phyloP scores from a whole-genome alignment of 2,797 vertebrate genomes.

The Ceyx erithaca region DNA sequence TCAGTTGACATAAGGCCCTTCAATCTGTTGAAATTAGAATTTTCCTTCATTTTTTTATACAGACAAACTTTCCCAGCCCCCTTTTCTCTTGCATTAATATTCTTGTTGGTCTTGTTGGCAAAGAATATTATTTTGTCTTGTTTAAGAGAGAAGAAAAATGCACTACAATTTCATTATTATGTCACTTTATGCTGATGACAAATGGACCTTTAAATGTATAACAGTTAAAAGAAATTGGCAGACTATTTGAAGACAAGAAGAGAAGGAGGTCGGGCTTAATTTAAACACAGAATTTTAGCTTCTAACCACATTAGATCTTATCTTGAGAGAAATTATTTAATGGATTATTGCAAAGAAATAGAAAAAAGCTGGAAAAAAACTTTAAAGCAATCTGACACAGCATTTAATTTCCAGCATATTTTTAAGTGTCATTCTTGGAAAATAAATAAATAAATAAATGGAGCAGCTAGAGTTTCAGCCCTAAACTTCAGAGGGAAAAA shows the following conservation, averaged over 20 bases:
- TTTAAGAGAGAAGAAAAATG: background rate
- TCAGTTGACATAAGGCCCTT: background rate
- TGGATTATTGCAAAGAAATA: background rate
- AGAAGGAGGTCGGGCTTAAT: slow-evolving; percentile 13
- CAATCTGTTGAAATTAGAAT: background rate
- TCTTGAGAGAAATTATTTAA: slow-evolving; percentile 33
- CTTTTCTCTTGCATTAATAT: background rate
- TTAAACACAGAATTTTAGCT: slow-evolving; percentile 17
- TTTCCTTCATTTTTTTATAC: background rate
- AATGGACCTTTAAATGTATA: slow-evolving; percentile 22
- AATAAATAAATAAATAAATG: background rate
- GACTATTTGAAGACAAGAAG: slow-evolving; percentile 23
- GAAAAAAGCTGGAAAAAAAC: slow-evolving; percentile 9
- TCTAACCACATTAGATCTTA: slow-evolving; percentile 11
- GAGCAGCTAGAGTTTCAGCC: background rate
- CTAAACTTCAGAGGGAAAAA: background rate
- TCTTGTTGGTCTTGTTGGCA: background rate
- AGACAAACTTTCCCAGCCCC: background rate
- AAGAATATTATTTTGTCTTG: background rate
- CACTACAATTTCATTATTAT: background rate
- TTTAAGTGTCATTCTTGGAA: background rate
- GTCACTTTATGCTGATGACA: background rate
- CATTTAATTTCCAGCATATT: slow-evolving; percentile 25
- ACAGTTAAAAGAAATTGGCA: background rate
- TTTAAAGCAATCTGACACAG: slow-evolving; percentile 11